Base-by-base conservation (phyloP, 23 tunicate genomes). In the Trididemnum nubilum region DNA sequence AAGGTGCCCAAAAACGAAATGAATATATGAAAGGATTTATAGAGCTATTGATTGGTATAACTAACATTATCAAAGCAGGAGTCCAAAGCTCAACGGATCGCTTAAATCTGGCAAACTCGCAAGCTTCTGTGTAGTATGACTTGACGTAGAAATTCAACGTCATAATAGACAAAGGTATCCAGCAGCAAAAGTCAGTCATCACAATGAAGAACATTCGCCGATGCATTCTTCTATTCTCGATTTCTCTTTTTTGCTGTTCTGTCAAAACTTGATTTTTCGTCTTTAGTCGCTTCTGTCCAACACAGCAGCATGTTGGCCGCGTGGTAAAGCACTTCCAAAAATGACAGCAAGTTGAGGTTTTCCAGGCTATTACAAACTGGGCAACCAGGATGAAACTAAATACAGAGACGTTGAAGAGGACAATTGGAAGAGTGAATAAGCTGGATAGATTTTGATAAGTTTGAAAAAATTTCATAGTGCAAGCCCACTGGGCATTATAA, bases 141-240 rank as follows among this genome's bases (percentile, higher is more conserved):
- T 26, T 38, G 7, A 40, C 58, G 29, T 22, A 73, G 39, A 38
- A 73, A 38, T 73, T 12, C 5, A 77, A 29, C 25, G 81, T 19
- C 1, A 77, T 2, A 5, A 57, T 9, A 7, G 81, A 52, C 4
- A 77, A 19, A 1, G 81, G 81, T 23, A 77, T 77, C 81, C 81
- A 77, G 31, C 81, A 77, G 27, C 37, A 32, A 77, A 77, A 77
- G 31, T 77, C 81, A 2, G 81, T 77, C 35, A 77, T 12, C 25
- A 77, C 81, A 77, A 77, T 77, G 26, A 52, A 54, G 33, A 77
- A 77, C 81, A 77, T 52, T 28, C 81, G 66, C 19, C 81, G 66
- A 33, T 77, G 81, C 81, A 77, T 77, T 33, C 31, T 52, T 19
- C 27, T 32, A 32, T 77, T 57, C 31, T 77, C 81, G 25, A 26